Evolutionary conservation across 2,888 invertebrate genomes (phyloP).

Genomic region (Lasioglossum pauxillum): DNA sequence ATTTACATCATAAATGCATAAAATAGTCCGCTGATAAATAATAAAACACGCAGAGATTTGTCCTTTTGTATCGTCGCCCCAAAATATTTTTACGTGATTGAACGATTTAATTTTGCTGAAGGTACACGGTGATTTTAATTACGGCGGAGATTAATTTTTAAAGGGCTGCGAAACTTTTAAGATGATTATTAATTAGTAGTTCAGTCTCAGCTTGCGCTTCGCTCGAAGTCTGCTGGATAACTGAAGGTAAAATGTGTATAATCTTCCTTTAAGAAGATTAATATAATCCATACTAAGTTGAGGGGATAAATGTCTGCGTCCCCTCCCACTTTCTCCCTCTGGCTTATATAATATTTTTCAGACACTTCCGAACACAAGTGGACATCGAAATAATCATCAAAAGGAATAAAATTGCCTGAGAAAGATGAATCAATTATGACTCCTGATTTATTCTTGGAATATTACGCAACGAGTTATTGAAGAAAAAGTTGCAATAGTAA

Average conservation of each 20-base stretch:
- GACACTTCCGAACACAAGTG: neutral
- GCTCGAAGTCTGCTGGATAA: neutral
- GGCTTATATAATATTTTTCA: neutral
- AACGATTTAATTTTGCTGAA: neutral
- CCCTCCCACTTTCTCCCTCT: neutral
- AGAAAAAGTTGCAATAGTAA: neutral
- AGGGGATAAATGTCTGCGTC: neutral
- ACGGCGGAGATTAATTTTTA: neutral
- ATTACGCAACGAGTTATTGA: neutral
- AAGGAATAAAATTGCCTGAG: neutral
- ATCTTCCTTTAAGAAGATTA: conserved; percentile 14
- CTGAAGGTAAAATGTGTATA: conserved; percentile 10
- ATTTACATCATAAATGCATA: neutral
- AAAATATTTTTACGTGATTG: neutral
- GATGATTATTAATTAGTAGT: conserved; percentile 13
- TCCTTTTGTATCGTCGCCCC: neutral
- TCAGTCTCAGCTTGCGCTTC: neutral
- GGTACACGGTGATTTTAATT: conserved; percentile 2
- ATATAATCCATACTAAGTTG: conserved; percentile 18
- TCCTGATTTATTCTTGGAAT: neutral
- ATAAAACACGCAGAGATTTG: neutral
- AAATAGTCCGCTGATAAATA: neutral
- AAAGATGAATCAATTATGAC: neutral
- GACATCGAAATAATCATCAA: neutral
- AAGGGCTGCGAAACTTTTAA: neutral